Conservation (phyloP, 2,113 vertebrate genomes). For the Climacteris rufus region DNA sequence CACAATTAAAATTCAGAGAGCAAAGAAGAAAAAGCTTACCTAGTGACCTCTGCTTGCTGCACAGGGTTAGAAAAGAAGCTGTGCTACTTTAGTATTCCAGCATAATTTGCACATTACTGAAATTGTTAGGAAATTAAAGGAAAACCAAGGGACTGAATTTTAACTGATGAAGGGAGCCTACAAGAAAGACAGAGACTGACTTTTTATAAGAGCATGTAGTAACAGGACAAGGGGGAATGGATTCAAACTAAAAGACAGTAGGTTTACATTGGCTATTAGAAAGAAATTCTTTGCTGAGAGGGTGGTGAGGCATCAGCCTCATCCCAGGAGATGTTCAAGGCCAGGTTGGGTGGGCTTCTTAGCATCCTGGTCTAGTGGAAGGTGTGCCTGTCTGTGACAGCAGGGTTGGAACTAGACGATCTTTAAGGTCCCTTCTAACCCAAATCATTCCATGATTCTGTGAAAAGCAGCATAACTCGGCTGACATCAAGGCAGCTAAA, state of each 20-base stretch:
- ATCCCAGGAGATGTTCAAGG: not conserved
- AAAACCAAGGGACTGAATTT: not conserved
- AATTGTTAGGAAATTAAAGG: not conserved
- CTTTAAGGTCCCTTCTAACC: not conserved
- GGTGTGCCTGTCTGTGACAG: too few relatives aligned
- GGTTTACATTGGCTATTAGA: not conserved
- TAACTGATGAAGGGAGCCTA: not conserved
- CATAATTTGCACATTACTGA: not conserved
- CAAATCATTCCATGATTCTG: not conserved
- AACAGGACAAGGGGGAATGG: not conserved
- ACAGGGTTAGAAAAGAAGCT: not conserved
- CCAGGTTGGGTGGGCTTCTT: not conserved
- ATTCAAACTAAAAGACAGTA: not conserved
- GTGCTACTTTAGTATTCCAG: not conserved
- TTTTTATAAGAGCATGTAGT: not conserved
- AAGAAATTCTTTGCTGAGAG: not conserved
- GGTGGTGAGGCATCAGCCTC: not conserved
- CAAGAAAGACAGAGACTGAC: not conserved
- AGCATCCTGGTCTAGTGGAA: not conserved
- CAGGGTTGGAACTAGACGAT: not conserved
- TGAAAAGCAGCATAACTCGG: not conserved
- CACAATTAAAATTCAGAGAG: constrained; percentile 47
- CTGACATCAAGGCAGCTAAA: not conserved
- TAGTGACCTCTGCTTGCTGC: constrained; percentile 20
- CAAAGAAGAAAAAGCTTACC: constrained; percentile 20